Evolutionary conservation across 2,888 invertebrate genomes (phyloP).

Genomic region (Drepana falcataria): DNA sequence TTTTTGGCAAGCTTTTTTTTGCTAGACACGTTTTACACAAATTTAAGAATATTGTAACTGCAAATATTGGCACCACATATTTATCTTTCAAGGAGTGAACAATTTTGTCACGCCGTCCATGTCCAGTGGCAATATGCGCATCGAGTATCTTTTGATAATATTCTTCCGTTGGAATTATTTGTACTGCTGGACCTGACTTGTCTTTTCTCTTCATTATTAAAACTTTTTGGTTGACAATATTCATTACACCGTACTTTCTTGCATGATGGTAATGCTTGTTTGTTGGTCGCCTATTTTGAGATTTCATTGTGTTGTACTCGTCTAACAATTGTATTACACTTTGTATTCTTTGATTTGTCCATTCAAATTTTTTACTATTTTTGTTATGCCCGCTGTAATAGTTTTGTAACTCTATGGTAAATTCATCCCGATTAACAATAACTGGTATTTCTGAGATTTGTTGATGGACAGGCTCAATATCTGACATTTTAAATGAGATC

Average conservation of each 20-base stretch:
- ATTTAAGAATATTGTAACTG: conserved; percentile 16
- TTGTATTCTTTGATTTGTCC: conserved; percentile 9
- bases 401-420: conserved; percentile 10
- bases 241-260: conserved; percentile 19
- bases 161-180: conserved; percentile 15
- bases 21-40: conserved; percentile 18
- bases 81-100: conserved; percentile 17
- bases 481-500: too few species aligned
- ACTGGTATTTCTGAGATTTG: too few species aligned
- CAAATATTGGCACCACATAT: conserved; percentile 17
- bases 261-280: conserved; percentile 14
- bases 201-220: conserved; percentile 17
- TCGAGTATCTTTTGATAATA: conserved; percentile 19
- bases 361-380: conserved; percentile 12
- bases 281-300: conserved; percentile 6
- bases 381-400: conserved; percentile 8
- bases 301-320: conserved; percentile 1
- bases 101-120: conserved; percentile 30
- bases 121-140: conserved; percentile 17
- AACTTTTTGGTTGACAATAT: conserved; percentile 9
- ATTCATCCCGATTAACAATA: conserved; percentile 8
- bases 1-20: conserved; percentile 17
- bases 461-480: too few species aligned
- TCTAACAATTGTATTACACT: conserved; percentile 10
- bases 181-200: conserved; percentile 10